Evolutionary conservation across 2,113 vertebrate genomes (phyloP), one percentile per base, ranked within the genome.

Genomic region (Petroica traversi): DNA sequence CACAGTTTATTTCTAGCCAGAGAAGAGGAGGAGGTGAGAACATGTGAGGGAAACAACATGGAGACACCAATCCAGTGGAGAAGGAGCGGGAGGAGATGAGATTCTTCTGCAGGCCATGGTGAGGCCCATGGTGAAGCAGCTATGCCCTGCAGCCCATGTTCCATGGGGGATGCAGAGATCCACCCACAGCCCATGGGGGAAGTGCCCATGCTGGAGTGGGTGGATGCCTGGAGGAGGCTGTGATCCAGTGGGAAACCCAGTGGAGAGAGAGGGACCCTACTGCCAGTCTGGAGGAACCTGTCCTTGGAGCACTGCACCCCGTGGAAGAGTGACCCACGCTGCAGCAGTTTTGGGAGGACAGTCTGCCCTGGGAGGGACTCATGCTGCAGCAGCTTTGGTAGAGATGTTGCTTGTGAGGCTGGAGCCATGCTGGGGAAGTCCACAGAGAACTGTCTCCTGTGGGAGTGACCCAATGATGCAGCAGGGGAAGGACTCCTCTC

Each of bases 171-270:
- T n/a, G n/a, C n/a, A n/a, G n/a, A n/a, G n/a, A n/a, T n/a, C n/a
- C n/a, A n/a, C n/a, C n/a, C n/a, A n/a, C n/a, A n/a, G n/a, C n/a
- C n/a, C n/a, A n/a, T n/a, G n/a, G n/a, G n/a, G n/a, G n/a, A n/a
- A n/a, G 28, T 31, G 48, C 48, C 28, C 67, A 33, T 9, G 14
- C 14, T 3, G 4, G 11, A 52, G 28, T 2, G 1, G 2, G 8
- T 24, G 11, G 28, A 24, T 33, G 29, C 7, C 51, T 43, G 69
- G 51, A 54, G 49, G 38, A 41, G 36, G 68, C 16, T 40, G 49
- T 54, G 68, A 41, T 33, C 36, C 68, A 4, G 22, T 40, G 68
- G 29, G 36, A 41, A 8, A 41, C 8, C 5, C 1, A 2, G 22
- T 9, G 29, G 20, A 49, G 22, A 33, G 16, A n/a, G n/a, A n/a